Conservation (phyloP, 1,140 invertebrate genomes). For the Pseudomyrmex gracilis region DNA sequence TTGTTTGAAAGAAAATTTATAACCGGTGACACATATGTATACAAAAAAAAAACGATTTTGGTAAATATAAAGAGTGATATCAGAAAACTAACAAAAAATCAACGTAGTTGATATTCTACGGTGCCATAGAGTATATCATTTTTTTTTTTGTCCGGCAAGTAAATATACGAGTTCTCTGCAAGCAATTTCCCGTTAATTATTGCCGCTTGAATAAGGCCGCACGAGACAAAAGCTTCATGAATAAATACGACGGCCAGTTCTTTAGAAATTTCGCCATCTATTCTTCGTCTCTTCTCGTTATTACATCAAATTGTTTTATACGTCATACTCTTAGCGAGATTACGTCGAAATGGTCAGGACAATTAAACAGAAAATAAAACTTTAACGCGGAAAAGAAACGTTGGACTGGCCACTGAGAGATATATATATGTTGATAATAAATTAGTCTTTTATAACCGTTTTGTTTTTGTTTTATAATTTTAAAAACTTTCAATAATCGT, state of each 20-base stretch:
- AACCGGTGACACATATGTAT: no score
- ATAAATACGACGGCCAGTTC: constrained; percentile 41
- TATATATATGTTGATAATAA: constrained; percentile 15
- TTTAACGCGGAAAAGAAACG: background rate
- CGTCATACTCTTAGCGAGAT: background rate
- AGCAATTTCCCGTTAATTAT: constrained; percentile 54
- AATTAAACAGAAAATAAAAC: constrained; percentile 17
- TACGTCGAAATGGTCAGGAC: background rate
- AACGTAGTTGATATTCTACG: background rate
- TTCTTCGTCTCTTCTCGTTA: constrained; percentile 35
- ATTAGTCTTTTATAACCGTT: background rate
- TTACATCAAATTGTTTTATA: constrained; percentile 31
- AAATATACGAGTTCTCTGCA: constrained; percentile 22
- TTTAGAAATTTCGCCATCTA: constrained; percentile 33
- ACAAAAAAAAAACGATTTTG: no score
- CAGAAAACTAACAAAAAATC: background rate
- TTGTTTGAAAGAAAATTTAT: no score
- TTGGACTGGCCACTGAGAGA: background rate
- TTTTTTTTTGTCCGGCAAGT: constrained; percentile 12
- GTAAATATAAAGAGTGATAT: background rate
- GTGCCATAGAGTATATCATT: background rate
- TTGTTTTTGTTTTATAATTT: background rate
- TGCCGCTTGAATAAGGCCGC: constrained; percentile 10
- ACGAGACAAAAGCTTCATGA: constrained; percentile 42
- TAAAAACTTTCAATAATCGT: background rate